phyloP scores from a whole-genome alignment of 35 echinoderm and acorn worm genomes.

The Heliocidaris tuberculata region DNA sequence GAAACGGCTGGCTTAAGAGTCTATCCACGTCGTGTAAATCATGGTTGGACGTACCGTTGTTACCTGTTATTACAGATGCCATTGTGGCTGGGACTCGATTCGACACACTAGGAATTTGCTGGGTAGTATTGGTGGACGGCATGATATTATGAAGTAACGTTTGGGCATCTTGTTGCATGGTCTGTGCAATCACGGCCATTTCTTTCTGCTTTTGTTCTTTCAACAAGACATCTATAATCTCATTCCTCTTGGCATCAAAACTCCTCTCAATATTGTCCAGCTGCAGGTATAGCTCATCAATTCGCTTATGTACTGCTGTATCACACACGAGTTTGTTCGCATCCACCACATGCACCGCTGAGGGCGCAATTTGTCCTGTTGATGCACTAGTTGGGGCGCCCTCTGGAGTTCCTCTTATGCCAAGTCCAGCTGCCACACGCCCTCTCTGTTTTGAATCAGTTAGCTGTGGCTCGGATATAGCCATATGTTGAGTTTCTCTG shows the following conservation, averaged over 20 bases:
- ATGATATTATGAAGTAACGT: constrained; percentile 46
- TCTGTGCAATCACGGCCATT: constrained; percentile 32
- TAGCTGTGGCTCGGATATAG: not conserved
- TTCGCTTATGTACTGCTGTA: constrained; percentile 58
- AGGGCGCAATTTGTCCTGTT: constrained; percentile 2
- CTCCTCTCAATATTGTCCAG: constrained; percentile 68
- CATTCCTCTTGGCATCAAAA: constrained; percentile 78
- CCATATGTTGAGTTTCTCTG: constrained; percentile 45
- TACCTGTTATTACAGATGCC: constrained; percentile 8
- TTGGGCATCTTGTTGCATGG: constrained; percentile 23
- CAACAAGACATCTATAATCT: constrained; percentile 75
- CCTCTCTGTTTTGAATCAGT: not conserved
- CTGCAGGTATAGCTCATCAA: constrained; percentile 82
- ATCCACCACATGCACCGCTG: constrained; percentile 44
- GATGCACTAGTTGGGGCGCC: constrained; percentile 52
- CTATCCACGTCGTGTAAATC: constrained; percentile 24
- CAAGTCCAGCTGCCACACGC: constrained; percentile 1
- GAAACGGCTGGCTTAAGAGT: constrained; percentile 34
- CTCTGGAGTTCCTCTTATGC: constrained; percentile 58
- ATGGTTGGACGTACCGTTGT: not conserved
- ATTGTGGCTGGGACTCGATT: constrained; percentile 15
- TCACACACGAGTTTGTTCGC: constrained; percentile 38
- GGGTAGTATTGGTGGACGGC: not conserved
- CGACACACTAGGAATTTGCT: constrained; percentile 35
- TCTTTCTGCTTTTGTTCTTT: constrained; percentile 53